Evolutionary conservation across 2,888 invertebrate species (phyloP).

Genomic region (Rosalia funebris): DNA sequence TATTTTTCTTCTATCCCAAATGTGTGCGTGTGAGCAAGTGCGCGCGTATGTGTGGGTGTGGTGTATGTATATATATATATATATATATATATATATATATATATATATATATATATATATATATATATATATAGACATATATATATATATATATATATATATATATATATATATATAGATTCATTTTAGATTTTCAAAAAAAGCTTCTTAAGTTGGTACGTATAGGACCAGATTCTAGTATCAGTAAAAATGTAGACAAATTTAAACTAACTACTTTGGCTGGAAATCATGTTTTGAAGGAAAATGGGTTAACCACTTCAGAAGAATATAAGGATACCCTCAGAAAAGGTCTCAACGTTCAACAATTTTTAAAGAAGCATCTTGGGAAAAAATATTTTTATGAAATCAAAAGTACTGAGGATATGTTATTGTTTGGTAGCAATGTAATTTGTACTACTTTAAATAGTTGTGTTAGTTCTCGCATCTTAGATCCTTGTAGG

Average conservation of each 20-base stretch:
- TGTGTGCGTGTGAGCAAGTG: too few relatives aligned
- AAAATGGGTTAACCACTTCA: slow-evolving; percentile 23
- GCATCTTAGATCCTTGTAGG: slow-evolving; percentile 35
- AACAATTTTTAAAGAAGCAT: slow-evolving; percentile 35
- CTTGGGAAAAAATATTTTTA: slow-evolving; percentile 40
- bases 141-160: too few relatives aligned
- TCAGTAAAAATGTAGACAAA: slow-evolving; percentile 61
- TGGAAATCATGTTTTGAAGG: slow-evolving; percentile 46
- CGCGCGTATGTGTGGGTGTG: too few relatives aligned
- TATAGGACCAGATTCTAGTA: slow-evolving; percentile 64
- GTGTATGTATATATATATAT: too few relatives aligned
- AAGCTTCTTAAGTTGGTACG: slow-evolving; percentile 60
- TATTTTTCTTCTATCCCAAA: too few relatives aligned
- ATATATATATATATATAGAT: too few relatives aligned
- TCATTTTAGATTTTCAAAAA: slow-evolving; percentile 38
- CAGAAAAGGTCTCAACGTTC: slow-evolving; percentile 23
- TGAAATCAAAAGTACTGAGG: slow-evolving; percentile 41
- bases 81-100: too few relatives aligned
- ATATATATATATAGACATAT: too few relatives aligned
- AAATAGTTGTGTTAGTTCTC: slow-evolving; percentile 44
- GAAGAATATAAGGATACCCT: slow-evolving; percentile 34
- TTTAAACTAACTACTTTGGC: slow-evolving; percentile 63
- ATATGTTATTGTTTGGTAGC: slow-evolving; percentile 39
- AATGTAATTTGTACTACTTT: slow-evolving; percentile 50
- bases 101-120: too few relatives aligned